Evolutionary conservation across 2,888 invertebrate species (phyloP).

Genomic region (Cantharis rustica): DNA sequence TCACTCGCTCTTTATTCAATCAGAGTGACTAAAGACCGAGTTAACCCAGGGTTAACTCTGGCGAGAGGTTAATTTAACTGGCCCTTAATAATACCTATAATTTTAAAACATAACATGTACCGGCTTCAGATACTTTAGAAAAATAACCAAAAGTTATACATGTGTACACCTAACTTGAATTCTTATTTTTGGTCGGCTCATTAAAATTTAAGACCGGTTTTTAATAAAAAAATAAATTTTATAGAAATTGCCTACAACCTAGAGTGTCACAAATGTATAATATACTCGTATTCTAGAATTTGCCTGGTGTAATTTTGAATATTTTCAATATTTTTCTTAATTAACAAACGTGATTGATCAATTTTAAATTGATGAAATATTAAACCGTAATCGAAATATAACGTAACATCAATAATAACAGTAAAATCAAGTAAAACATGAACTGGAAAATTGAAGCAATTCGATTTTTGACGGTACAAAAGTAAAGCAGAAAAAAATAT

Average conservation of each 20-base stretch:
- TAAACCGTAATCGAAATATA: neutral
- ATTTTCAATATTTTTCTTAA: neutral
- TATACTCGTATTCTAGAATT: neutral
- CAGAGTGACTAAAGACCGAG: too few relatives aligned
- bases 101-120: neutral
- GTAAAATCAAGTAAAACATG: neutral
- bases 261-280: neutral
- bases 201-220: neutral
- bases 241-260: neutral
- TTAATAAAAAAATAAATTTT: neutral
- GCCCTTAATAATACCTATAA: neutral
- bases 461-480: neutral
- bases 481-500: neutral
- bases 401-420: neutral
- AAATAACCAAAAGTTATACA: neutral
- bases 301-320: neutral
- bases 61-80: too few relatives aligned
- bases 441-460: neutral
- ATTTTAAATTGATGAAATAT: neutral
- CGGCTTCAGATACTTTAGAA: neutral
- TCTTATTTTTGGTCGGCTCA: neutral
- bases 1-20: too few relatives aligned
- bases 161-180: neutral
- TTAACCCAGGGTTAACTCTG: too few relatives aligned
- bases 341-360: neutral